Base-by-base conservation (phyloP, 2,113 vertebrate genomes). In the Ammospiza caudacuta region DNA sequence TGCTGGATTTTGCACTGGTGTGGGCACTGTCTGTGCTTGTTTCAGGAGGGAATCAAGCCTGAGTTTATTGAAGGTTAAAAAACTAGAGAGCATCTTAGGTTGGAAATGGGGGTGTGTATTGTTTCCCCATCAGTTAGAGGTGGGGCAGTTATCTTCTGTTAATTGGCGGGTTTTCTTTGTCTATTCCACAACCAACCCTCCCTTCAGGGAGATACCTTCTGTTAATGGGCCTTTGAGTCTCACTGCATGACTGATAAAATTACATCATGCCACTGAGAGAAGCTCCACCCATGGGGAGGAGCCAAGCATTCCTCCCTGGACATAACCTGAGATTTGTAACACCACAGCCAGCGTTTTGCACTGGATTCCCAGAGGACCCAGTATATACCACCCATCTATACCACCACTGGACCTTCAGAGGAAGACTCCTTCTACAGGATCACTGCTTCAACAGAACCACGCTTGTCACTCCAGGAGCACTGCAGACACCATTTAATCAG, bases 141-240 rank as follows among this genome's bases (percentile, higher is more conserved):
- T 57, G 55, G 20, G 55, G 5, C 20, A 57, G 55, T 57, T 15
- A 9, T 22, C 12, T n/a, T n/a, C 20, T 57, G 12, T n/a, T 22
- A n/a, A n/a, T 57, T n/a, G 55, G 31, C 20, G 13, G 22, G 31
- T 57, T 57, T 57, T 57, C 55, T n/a, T 57, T 57, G 22, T 22
- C 20, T 15, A 20, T 57, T 57, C 13, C 55, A n/a, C 31, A 57
- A 22, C 55, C 31, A 57, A n/a, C 2, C 31, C 55, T 57, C 20
- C 31, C 55, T n/a, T 20, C 1, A 2, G 13, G 20, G 31, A n/a
- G 12, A n/a, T 13, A 2, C 0, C 55, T 57, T 33, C 31, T 57
- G 55, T 22, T 57, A 57, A n/a, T n/a, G 31, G 31, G 55, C 55
- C 55, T 9, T 15, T n/a, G 31, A 57, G 12, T n/a, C 20, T 57